These are phyloP conservation scores for Puffinus mauretanicus DNA, from an alignment of 2,113 vertebrate species.

Conservation along the genomic window DNA sequence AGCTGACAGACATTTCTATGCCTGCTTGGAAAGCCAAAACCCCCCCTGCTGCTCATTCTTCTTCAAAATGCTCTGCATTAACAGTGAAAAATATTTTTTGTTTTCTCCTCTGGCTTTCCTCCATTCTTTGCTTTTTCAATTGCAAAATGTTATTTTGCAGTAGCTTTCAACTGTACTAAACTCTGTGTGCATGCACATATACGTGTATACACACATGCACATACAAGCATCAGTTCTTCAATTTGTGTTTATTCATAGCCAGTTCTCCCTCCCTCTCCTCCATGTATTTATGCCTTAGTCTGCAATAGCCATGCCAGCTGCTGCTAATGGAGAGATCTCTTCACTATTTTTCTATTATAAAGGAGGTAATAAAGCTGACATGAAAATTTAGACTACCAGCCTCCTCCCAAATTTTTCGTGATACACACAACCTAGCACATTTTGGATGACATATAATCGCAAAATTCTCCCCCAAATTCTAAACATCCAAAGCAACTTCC, in stretches of 20 bases:
- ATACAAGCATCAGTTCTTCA: not conserved
- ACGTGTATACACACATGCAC: accelerated
- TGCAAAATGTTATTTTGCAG: not conserved
- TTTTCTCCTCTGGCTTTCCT: not conserved
- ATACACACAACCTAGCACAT: not conserved
- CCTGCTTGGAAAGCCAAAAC: conserved; percentile 11
- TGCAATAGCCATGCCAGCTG: not conserved
- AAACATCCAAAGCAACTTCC: not conserved
- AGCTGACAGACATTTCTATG: not conserved
- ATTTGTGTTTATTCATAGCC: not conserved
- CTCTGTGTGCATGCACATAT: accelerated
- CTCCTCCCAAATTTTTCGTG: not conserved
- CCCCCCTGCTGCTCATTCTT: not conserved
- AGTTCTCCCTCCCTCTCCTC: not conserved
- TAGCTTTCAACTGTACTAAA: not conserved
- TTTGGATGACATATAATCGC: not conserved
- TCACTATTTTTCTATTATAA: not conserved
- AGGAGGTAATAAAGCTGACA: not conserved
- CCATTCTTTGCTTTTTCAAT: not conserved
- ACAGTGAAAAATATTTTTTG: not conserved
- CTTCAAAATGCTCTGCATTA: not conserved
- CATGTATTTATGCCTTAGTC: not conserved
- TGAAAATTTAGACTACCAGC: not conserved
- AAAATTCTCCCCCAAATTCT: not conserved
- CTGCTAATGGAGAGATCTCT: not conserved